Evolutionary conservation across 2,797 vertebrate species (phyloP).

Genomic region (Eospalax fontanierii): DNA sequence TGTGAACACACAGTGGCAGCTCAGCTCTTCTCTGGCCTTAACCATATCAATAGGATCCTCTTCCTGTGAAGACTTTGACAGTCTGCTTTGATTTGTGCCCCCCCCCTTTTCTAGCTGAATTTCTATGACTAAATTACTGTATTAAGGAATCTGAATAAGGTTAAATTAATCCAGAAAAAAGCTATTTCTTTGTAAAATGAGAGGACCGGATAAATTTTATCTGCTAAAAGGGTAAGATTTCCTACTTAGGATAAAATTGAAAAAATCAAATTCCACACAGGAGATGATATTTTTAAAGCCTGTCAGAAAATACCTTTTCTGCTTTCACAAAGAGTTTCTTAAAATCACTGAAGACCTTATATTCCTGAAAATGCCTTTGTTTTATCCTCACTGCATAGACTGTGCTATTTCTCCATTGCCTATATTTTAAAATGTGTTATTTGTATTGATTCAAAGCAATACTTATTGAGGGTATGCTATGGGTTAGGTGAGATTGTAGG

Average conservation of each 20-base stretch:
- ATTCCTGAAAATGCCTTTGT: slow-evolving; percentile 56
- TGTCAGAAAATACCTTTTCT: slow-evolving; percentile 20
- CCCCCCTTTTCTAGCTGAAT: slow-evolving; percentile 65
- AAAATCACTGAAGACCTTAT: slow-evolving; percentile 23
- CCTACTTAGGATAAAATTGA: slow-evolving; percentile 58
- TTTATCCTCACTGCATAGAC: slow-evolving; percentile 50
- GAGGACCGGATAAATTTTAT: slow-evolving; percentile 65
- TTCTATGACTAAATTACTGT: slow-evolving; percentile 70
- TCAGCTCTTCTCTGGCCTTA: slow-evolving; percentile 51
- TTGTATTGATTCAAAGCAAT: slow-evolving; percentile 46
- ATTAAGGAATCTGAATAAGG: slow-evolving; percentile 70
- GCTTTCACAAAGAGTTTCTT: slow-evolving; percentile 63
- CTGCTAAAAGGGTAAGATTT: slow-evolving; percentile 62
- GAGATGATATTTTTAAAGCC: not conserved
- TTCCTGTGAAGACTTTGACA: slow-evolving; percentile 67
- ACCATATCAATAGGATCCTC: slow-evolving; percentile 29
- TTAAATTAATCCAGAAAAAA: slow-evolving; percentile 73
- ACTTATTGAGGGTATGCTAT: not conserved
- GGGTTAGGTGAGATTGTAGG: not conserved
- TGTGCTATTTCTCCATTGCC: not conserved
- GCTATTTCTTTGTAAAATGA: slow-evolving; percentile 61
- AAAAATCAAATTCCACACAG: not conserved
- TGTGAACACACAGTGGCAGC: slow-evolving; percentile 14
- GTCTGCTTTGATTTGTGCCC: slow-evolving; percentile 51
- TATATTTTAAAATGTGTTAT: slow-evolving; percentile 16